These are phyloP conservation scores for Etheostoma spectabile DNA, from an alignment of 2,113 vertebrate species.

Conservation along the genomic window DNA sequence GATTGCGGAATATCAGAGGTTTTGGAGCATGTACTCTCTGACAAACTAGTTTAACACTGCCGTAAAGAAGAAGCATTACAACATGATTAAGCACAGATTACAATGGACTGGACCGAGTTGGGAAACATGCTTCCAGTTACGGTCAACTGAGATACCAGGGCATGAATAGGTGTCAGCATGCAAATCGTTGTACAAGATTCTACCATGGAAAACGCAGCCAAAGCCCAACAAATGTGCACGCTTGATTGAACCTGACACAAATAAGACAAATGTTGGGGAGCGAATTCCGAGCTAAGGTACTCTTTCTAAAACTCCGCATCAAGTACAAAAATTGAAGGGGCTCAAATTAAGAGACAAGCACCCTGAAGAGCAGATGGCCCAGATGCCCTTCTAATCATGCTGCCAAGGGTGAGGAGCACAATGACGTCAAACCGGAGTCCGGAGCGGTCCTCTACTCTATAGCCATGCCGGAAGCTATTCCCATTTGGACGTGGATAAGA, in stretches of 20 bases:
- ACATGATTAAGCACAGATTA: not conserved
- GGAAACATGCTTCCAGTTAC: not conserved
- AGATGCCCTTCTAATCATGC: no score
- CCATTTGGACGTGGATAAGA: no score
- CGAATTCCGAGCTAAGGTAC: not conserved
- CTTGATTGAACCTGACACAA: not conserved
- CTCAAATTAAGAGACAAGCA: not conserved
- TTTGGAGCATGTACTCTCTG: not conserved
- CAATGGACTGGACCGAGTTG: not conserved
- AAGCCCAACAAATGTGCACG: not conserved
- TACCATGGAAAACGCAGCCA: not conserved
- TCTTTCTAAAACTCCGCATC: not conserved
- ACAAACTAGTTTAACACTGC: not conserved
- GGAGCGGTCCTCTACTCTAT: no score
- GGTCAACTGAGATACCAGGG: not conserved
- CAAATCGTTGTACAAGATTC: not conserved
- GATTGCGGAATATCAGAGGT: fast-evolving
- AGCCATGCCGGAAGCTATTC: no score
- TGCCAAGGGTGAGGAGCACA: no score
- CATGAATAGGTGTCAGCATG: not conserved
- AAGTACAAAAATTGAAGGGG: not conserved
- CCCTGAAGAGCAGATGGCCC: no score
- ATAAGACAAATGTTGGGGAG: not conserved
- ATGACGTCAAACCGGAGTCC: no score
- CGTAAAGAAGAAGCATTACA: not conserved